phyloP scores from a whole-genome alignment of 2,888 invertebrate genomes.

The Globia sparganii region DNA sequence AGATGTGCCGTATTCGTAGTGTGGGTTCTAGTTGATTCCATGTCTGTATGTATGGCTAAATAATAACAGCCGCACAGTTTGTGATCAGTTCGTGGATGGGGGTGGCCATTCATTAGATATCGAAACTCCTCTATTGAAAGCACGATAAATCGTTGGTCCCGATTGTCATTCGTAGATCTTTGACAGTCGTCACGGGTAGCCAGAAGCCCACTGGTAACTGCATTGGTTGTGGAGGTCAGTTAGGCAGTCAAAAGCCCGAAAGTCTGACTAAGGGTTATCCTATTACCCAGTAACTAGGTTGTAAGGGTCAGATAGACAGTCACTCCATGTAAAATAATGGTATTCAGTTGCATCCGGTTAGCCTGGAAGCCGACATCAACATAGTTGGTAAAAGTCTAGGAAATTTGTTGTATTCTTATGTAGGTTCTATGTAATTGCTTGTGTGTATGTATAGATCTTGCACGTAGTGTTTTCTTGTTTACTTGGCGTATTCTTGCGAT shows the following conservation, averaged over 20 bases:
- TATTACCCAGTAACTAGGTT: too few species aligned
- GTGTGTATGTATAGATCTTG: conserved; percentile 5
- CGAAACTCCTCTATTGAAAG: too few species aligned
- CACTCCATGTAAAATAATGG: background rate
- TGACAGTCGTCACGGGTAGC: background rate
- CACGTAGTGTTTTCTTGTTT: conserved; percentile 19
- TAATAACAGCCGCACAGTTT: background rate
- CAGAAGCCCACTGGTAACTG: too few species aligned
- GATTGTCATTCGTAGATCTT: background rate
- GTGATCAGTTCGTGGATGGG: background rate
- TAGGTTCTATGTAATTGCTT: background rate
- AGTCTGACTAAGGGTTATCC: too few species aligned
- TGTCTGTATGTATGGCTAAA: conserved; percentile 10
- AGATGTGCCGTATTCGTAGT: conserved; percentile 82
- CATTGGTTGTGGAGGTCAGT: too few species aligned
- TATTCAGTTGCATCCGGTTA: background rate
- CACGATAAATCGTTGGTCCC: background rate
- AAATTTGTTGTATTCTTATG: conserved; percentile 81
- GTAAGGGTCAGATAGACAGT: background rate
- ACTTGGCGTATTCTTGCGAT: conserved; percentile 32
- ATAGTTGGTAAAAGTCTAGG: background rate
- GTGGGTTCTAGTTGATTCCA: background rate
- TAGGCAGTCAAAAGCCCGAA: too few species aligned
- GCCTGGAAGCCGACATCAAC: background rate
- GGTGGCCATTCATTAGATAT: background rate